A percentile compares a stretch with the other conserved stretches of the same genome.
These are phyloP conservation scores for Coelogynopora nodosa DNA, from an alignment of 2,888 invertebrate species.

Conservation along the genomic window DNA sequence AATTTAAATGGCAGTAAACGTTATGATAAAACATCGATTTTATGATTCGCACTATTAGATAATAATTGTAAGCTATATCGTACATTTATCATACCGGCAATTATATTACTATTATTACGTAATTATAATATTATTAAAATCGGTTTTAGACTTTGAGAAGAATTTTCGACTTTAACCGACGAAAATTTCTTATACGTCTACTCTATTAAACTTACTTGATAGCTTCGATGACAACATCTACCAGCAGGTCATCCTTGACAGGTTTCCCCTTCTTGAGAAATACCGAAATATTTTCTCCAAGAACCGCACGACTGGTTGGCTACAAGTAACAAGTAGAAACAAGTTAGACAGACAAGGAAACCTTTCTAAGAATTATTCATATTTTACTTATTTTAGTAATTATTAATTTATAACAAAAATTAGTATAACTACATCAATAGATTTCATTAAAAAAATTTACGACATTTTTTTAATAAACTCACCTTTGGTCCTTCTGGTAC, in stretches of 20 bases:
- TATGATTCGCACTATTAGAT: not conserved
- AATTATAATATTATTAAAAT: not conserved
- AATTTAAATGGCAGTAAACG: too few relatives aligned
- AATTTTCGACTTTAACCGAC: not conserved
- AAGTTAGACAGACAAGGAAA: not conserved
- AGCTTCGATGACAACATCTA: slow-evolving; percentile 57
- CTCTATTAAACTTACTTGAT: slow-evolving; percentile 48
- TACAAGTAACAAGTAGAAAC: slow-evolving; percentile 47
- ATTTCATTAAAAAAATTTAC: not conserved
- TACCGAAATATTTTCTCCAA: slow-evolving; percentile 56
- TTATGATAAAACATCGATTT: not conserved
- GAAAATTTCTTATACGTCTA: not conserved
- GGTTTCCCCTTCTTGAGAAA: slow-evolving; percentile 56
- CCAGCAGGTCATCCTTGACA: slow-evolving; percentile 57
- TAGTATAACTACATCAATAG: too few relatives aligned
- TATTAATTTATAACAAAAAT: too few relatives aligned
- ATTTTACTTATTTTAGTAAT: not conserved
- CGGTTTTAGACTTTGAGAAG: not conserved
- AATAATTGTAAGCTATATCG: not conserved
- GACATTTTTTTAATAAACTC: not conserved
- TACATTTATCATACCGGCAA: too few relatives aligned
- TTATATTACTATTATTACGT: too few relatives aligned
- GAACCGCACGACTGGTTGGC: slow-evolving; percentile 57
- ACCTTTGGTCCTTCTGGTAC: not conserved
- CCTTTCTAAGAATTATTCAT: not conserved